Percentiles rank a stretch among this genome's conserved stretches.
Evolutionary conservation across 2,113 vertebrate species (phyloP).

Genomic region (Larimichthys crocea): DNA sequence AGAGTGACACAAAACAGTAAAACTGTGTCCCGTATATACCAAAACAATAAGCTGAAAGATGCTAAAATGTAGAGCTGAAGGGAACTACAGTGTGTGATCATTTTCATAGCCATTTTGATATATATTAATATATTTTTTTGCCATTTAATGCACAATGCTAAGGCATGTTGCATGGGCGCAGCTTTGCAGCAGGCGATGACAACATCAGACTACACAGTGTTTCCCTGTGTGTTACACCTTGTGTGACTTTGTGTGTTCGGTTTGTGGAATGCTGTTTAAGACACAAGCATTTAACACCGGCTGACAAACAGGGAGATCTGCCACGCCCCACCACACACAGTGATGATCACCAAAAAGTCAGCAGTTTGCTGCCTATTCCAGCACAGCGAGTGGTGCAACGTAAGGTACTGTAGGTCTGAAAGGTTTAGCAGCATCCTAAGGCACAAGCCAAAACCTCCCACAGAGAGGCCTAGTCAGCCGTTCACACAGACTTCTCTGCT

Average conservation of each 20-base stretch:
- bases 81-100: not conserved
- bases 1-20: not conserved
- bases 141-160: not conserved
- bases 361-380: constrained; percentile 25
- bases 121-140: too few relatives aligned
- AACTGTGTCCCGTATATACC: not conserved
- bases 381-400: constrained; percentile 16
- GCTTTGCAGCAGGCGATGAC: not conserved
- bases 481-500: constrained; percentile 37
- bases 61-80: not conserved
- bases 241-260: not conserved
- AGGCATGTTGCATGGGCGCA: not conserved
- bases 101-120: too few relatives aligned
- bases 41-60: not conserved
- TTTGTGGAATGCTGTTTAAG: not conserved
- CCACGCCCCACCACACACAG: not conserved
- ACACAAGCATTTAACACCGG: constrained; percentile 9
- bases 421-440: constrained; percentile 63
- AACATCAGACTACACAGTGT: not conserved
- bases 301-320: constrained; percentile 7
- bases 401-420: constrained; percentile 49
- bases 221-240: not conserved
- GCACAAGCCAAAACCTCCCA: constrained; percentile 45
- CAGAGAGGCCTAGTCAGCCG: constrained; percentile 59
- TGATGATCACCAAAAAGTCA: constrained; percentile 20